Percentiles rank a stretch among this genome's conserved stretches.
Conservation (phyloP, 2,797 vertebrate species). For the Kryptopterus vitreolus region DNA sequence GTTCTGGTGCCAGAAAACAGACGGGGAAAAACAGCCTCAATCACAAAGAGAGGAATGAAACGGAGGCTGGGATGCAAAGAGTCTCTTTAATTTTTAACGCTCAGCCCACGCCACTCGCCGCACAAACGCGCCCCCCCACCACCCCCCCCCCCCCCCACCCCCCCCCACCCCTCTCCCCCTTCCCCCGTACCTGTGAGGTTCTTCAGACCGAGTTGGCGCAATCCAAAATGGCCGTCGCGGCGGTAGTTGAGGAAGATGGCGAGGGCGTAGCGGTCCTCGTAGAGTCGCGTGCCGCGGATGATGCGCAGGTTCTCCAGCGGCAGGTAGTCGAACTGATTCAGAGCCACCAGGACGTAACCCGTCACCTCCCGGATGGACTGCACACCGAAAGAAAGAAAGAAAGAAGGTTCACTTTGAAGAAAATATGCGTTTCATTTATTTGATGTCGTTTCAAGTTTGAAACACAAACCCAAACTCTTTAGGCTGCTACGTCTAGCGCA, state of each 20-base stretch:
- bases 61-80: too few species aligned
- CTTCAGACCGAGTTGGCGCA: constrained; percentile 89
- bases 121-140: too few species aligned
- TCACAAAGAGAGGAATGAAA: too few species aligned
- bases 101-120: background rate
- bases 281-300: constrained; percentile 91
- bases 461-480: too few species aligned
- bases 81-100: constrained; percentile 1
- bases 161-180: too few species aligned
- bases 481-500: too few species aligned
- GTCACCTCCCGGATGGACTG: constrained; percentile 98
- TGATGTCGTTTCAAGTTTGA: too few species aligned
- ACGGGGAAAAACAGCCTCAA: background rate
- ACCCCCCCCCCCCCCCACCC: too few species aligned
- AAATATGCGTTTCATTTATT: too few species aligned
- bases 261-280: constrained; percentile 92
- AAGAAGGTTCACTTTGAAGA: too few species aligned
- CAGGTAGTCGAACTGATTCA: constrained; percentile 97
- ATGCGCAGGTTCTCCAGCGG: constrained; percentile 96
- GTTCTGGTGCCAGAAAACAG: constrained; percentile 20
- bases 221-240: constrained; percentile 90
- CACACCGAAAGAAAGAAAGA: constrained; percentile 30
- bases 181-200: constrained; percentile 86
- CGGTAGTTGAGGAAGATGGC: constrained; percentile 97
- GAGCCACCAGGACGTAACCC: constrained; percentile 93